These are phyloP conservation scores for Steromphala cineraria DNA, from an alignment of 2,888 invertebrate genomes.

Conservation along the genomic window DNA sequence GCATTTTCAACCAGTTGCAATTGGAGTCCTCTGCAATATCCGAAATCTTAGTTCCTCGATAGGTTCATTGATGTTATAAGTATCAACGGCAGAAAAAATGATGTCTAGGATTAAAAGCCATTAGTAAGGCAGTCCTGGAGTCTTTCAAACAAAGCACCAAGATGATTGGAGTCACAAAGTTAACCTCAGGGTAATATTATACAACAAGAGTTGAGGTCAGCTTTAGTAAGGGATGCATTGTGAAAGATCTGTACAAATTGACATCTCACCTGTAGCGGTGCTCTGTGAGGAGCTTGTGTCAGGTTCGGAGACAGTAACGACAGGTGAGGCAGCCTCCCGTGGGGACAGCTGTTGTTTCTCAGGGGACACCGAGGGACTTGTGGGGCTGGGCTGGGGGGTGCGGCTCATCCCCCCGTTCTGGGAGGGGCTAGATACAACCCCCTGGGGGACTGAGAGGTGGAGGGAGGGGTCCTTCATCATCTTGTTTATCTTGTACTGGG, in stretches of 20 bases:
- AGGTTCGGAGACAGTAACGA: slow-evolving; percentile 76
- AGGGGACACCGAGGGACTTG: slow-evolving; percentile 48
- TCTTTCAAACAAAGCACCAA: too few relatives aligned
- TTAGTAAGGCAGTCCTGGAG: too few relatives aligned
- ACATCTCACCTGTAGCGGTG: slow-evolving; percentile 60
- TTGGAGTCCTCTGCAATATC: too few relatives aligned
- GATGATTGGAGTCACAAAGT: too few relatives aligned
- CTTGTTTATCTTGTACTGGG: slow-evolving; percentile 47
- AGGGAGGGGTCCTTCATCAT: slow-evolving; percentile 41
- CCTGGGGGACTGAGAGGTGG: slow-evolving; percentile 33
- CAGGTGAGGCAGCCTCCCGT: slow-evolving; percentile 60
- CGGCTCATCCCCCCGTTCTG: slow-evolving; percentile 33
- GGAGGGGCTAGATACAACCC: slow-evolving; percentile 31
- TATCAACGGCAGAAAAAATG: too few relatives aligned
- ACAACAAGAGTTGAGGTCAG: too few relatives aligned
- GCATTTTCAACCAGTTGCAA: too few relatives aligned
- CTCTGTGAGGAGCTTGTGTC: slow-evolving; percentile 75
- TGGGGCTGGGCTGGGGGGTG: slow-evolving; percentile 41
- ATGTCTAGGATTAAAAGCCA: too few relatives aligned
- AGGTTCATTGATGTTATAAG: too few relatives aligned
- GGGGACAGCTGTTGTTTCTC: slow-evolving; percentile 55
- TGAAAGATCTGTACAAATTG: neutral
- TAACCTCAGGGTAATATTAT: too few relatives aligned
- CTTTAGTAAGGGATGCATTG: too few relatives aligned
- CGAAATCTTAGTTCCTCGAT: too few relatives aligned